These are phyloP conservation scores for Trichechus manatus DNA, from an alignment of 2,113 vertebrate species.

Conservation along the genomic window DNA sequence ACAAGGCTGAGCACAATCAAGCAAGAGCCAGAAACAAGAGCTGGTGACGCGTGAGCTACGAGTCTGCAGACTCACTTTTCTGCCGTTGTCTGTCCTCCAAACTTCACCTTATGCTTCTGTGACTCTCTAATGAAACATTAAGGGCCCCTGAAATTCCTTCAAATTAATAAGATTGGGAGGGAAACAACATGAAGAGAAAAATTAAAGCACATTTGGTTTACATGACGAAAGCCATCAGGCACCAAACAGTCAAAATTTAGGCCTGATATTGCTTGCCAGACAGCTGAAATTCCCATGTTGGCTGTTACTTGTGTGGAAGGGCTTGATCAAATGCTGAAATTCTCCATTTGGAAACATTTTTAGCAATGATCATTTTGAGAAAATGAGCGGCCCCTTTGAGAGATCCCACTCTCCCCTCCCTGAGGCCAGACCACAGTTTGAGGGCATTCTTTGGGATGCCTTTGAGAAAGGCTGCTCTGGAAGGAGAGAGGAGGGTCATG, in stretches of 20 bases:
- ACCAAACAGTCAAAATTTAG: not conserved
- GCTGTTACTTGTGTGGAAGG: not conserved
- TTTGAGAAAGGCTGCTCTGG: not conserved
- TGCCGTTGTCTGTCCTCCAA: not conserved
- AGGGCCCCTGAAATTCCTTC: not conserved
- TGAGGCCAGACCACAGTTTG: not conserved
- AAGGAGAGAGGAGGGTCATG: not conserved
- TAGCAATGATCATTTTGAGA: not conserved
- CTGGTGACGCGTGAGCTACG: accelerated
- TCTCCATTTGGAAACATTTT: not conserved
- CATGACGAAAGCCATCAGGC: not conserved
- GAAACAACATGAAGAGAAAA: slow-evolving; percentile 5
- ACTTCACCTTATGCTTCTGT: not conserved
- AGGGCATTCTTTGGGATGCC: not conserved
- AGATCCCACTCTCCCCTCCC: not conserved
- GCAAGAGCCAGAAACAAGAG: too few relatives aligned
- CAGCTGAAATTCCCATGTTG: not conserved
- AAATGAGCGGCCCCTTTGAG: not conserved
- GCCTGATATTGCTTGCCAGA: not conserved
- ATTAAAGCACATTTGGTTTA: slow-evolving; percentile 4
- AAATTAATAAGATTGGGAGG: not conserved
- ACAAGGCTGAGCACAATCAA: accelerated
- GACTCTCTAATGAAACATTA: not conserved
- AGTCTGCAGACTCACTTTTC: accelerated
- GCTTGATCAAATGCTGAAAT: not conserved